Percentiles rank a stretch among this genome's conserved stretches.
Conservation (phyloP, 64 coral and sea anemone genomes). For the Montipora efflorescens region DNA sequence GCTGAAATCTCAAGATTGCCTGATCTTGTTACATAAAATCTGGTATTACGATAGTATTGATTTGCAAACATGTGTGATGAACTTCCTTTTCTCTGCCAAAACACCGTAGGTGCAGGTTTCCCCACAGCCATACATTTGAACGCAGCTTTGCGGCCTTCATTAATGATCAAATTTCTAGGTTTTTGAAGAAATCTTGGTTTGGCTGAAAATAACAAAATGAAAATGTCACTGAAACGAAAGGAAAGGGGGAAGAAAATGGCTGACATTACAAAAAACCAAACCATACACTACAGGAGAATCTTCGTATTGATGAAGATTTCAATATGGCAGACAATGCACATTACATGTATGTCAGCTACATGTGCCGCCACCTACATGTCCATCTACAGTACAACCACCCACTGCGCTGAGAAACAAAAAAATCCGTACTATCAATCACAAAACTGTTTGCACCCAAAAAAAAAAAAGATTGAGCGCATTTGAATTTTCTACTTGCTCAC, state of each 20-base stretch:
- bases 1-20: conserved; percentile 40
- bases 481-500: no score
- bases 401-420: no score
- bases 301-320: no score
- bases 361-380: no score
- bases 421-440: no score
- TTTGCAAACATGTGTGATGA: conserved; percentile 70
- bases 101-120: conserved; percentile 63
- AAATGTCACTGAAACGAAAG: neutral
- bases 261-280: neutral
- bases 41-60: neutral
- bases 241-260: neutral
- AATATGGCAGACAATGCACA: no score
- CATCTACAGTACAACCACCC: no score
- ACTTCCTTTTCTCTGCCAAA: conserved; percentile 67
- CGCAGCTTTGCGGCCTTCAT: conserved; percentile 47
- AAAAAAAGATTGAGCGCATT: no score
- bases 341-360: no score
- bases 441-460: no score
- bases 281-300: no score
- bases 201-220: conserved; percentile 52
- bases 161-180: conserved; percentile 73
- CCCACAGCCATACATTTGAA: conserved; percentile 72
- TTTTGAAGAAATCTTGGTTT: conserved; percentile 60
- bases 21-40: conserved; percentile 39